phyloP scores from a whole-genome alignment of 30 jellyfish, hydroid and myxozoan species.

The Aurelia sp. region DNA sequence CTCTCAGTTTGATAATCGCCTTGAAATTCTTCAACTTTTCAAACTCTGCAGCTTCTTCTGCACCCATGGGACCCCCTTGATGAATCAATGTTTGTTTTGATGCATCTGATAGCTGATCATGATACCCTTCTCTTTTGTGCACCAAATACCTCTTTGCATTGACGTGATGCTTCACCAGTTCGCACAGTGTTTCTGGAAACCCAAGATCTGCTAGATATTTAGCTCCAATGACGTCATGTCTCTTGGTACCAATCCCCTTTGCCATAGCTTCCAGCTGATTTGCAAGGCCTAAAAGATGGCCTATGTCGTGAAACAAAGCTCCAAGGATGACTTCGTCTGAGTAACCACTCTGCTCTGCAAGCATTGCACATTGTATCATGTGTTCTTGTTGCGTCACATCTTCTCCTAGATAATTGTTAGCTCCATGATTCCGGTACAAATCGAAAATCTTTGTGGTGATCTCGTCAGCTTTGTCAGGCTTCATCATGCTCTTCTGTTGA shows the following conservation, averaged over 20 bases:
- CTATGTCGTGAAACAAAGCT: slow-evolving; percentile 77
- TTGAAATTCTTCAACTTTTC: slow-evolving; percentile 63
- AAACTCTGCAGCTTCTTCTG: slow-evolving; percentile 66
- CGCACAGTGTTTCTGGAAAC: slow-evolving; percentile 67
- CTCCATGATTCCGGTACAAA: slow-evolving; percentile 55
- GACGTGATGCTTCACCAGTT: slow-evolving; percentile 76
- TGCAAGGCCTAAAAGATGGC: slow-evolving; percentile 77
- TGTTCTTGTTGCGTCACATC: slow-evolving; percentile 66
- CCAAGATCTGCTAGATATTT: slow-evolving; percentile 51
- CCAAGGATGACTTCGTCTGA: slow-evolving; percentile 72
- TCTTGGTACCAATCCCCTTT: slow-evolving; percentile 61
- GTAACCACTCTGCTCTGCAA: slow-evolving; percentile 78
- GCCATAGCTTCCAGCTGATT: slow-evolving; percentile 68
- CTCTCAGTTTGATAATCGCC: slow-evolving; percentile 57
- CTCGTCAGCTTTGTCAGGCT: slow-evolving; percentile 34
- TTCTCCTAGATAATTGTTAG: slow-evolving; percentile 71
- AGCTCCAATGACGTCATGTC: slow-evolving; percentile 79
- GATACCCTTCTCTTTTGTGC: slow-evolving; percentile 38
- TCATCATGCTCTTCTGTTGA: slow-evolving; percentile 43
- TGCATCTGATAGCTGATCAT: slow-evolving; percentile 62
- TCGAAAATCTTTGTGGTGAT: slow-evolving; percentile 35
- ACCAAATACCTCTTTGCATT: slow-evolving; percentile 73
- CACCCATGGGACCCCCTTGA: slow-evolving; percentile 82
- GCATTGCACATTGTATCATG: slow-evolving; percentile 86
- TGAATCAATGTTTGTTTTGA: slow-evolving; percentile 64